Evolutionary conservation across 2,113 vertebrate genomes (phyloP).

Genomic region (Fulica atra): DNA sequence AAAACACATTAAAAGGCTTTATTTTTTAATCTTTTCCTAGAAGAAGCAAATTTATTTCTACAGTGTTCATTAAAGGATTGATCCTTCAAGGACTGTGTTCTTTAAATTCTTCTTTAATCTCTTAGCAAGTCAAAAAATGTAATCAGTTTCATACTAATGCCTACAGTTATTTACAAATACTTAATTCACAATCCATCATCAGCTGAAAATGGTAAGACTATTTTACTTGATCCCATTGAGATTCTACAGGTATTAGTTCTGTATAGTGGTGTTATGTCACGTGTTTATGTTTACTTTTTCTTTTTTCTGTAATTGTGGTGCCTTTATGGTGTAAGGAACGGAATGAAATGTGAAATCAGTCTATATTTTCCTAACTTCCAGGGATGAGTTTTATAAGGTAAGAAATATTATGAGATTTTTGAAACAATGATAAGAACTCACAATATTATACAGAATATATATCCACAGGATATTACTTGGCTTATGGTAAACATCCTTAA

Average conservation of each 20-base stretch:
- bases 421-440: neutral
- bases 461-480: neutral
- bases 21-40: neutral
- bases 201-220: neutral
- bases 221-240: neutral
- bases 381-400: neutral
- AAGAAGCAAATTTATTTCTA: neutral
- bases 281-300: neutral
- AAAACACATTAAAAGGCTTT: neutral
- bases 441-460: neutral
- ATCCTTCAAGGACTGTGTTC: neutral
- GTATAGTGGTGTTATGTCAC: neutral
- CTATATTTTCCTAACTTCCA: neutral
- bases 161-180: neutral
- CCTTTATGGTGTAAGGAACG: neutral
- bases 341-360: neutral
- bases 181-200: neutral
- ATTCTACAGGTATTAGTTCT: neutral
- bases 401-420: neutral
- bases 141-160: neutral
- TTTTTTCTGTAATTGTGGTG: neutral
- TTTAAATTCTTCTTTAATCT: neutral
- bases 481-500: neutral
- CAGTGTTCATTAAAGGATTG: neutral
- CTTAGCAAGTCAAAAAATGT: neutral